Evolutionary conservation across 2,888 invertebrate species (phyloP), one percentile per base, ranked within the genome.

Genomic region (Panopea generosa): DNA sequence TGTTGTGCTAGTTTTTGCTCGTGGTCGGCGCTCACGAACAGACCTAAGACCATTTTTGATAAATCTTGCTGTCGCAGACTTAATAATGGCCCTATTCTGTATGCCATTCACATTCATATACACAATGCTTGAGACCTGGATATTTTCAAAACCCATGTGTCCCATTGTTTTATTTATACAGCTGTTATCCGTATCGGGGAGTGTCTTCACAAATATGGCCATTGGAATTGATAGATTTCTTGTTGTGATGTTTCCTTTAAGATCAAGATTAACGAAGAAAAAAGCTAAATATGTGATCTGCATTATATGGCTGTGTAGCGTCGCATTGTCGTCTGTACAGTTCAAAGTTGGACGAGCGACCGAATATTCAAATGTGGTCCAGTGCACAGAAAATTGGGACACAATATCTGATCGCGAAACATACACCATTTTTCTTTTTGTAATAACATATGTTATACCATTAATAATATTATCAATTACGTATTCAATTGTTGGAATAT

Each of bases 11-110:
- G 93, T 94, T 7, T 92, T 94, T 57, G 16, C 45, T n/a, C 22
- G 20, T 2, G 53, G 38, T 2, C 40, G 53, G 4, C n/a, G 40
- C 2, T 50, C 63, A 18, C 40, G 63, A 9, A 91, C 91, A 0
- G 91, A 92, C 66, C 84, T 92, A 7, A 78, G 93, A 61, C 84
- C 87, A 3, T 97, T 98, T 92, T 97, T 98, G 90, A 96, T 96
- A 90, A 94, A 94, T 86, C 93, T 98, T 82, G 97, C 98, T 0
- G 94, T 97, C 47, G 97, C 98, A 45, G 98, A 98, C 91, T 95
- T 98, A 73, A 93, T 98, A 68, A 97, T 98, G 95, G 96, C 97
- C 0, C 90, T 97, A 26, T 96, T 98, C 88, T 98, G 98, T 93
- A 96, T 98, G 79, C 98, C 98, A 1, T 97, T 97, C 90, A 96